Percentiles rank a stretch among this genome's conserved stretches.
Evolutionary conservation across 2,113 vertebrate species (phyloP).

Genomic region (Lagopus leucura): DNA sequence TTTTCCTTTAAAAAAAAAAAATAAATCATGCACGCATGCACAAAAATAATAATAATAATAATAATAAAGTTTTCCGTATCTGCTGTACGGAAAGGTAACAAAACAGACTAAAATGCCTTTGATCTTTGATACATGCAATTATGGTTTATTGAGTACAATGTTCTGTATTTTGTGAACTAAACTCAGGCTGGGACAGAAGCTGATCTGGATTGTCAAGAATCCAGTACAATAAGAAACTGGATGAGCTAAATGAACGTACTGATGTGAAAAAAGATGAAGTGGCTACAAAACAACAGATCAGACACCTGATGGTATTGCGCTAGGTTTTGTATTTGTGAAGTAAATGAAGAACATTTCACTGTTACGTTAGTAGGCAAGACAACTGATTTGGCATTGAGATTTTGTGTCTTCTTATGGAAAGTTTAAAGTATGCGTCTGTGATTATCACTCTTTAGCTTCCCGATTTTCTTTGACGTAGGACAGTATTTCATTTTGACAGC

Average conservation of each 20-base stretch:
- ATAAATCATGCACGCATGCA: too few relatives aligned
- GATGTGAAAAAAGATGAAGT: not conserved
- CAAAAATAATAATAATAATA: too few relatives aligned
- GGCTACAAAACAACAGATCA: not conserved
- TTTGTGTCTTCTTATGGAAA: not conserved
- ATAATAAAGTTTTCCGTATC: too few relatives aligned
- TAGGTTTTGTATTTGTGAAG: not conserved
- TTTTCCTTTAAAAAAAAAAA: too few relatives aligned
- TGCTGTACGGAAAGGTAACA: not conserved
- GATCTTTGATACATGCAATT: not conserved
- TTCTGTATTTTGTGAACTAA: not conserved
- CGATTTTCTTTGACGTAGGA: not conserved
- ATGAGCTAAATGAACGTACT: not conserved
- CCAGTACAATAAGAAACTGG: not conserved
- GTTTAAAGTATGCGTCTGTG: not conserved
- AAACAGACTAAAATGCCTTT: not conserved
- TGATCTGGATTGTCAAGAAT: not conserved
- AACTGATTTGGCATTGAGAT: not conserved
- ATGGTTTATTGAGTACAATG: not conserved
- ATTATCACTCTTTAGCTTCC: not conserved
- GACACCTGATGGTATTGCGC: not conserved
- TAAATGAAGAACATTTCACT: not conserved
- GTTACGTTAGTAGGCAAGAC: not conserved
- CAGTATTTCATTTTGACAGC: not conserved
- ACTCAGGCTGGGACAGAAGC: not conserved